These are phyloP conservation scores for Wiebesia pumilae DNA, from an alignment of 1,140 invertebrate species.

Conservation along the genomic window DNA sequence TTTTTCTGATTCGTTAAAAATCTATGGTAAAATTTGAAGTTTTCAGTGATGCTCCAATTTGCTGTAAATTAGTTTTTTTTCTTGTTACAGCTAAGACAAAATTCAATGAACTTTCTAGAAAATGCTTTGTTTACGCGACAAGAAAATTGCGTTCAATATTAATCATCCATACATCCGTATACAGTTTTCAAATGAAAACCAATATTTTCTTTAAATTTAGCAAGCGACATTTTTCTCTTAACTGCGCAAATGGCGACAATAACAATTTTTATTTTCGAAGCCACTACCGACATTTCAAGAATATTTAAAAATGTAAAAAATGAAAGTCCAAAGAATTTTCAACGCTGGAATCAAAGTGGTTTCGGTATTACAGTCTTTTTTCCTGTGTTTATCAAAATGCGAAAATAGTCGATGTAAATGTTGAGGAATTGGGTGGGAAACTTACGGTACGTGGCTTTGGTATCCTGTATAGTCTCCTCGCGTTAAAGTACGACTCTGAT, in stretches of 20 bases:
- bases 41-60: neutral
- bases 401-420: neutral
- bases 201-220: neutral
- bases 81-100: neutral
- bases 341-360: neutral
- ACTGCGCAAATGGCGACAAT: too few species aligned
- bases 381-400: neutral
- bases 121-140: neutral
- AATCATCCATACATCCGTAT: neutral
- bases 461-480: neutral
- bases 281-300: neutral
- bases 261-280: neutral
- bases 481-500: neutral
- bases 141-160: neutral
- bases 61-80: constrained; percentile 24
- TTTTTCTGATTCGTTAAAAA: constrained; percentile 17
- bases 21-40: constrained; percentile 12
- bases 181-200: neutral
- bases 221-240: too few species aligned
- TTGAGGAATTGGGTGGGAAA: neutral
- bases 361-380: neutral
- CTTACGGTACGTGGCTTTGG: neutral
- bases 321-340: neutral
- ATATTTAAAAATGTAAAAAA: neutral
- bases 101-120: neutral